phyloP scores from a whole-genome alignment of 2,888 invertebrate species.

The Drosophila ezoana region DNA sequence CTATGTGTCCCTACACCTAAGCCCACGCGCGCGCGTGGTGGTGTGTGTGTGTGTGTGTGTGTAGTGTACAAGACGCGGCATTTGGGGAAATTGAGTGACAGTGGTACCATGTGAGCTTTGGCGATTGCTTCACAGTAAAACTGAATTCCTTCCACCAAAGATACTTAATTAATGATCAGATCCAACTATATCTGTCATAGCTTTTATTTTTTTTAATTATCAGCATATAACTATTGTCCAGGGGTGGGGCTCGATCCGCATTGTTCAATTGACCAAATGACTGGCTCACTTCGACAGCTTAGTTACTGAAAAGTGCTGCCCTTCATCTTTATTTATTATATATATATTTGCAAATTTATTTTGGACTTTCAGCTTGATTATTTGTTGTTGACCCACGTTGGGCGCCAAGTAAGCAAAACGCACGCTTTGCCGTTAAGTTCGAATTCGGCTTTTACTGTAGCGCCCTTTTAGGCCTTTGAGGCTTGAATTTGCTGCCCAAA shows the following conservation, averaged over 20 bases:
- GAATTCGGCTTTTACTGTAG: constrained; percentile 6
- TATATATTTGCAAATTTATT: no score
- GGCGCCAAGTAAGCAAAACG: background rate
- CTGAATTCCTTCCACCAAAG: no score
- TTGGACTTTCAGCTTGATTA: background rate
- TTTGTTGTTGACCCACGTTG: background rate
- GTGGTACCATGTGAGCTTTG: background rate
- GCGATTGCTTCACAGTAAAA: background rate
- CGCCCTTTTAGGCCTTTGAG: constrained; percentile 1
- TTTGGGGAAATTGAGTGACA: constrained; percentile 19
- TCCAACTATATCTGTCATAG: no score
- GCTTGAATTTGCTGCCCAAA: constrained; percentile 40
- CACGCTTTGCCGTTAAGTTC: background rate
- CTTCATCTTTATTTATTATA: no score
- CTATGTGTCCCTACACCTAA: constrained; percentile 14
- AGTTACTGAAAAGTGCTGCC: no score
- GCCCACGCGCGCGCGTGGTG: constrained; percentile 2
- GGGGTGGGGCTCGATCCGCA: no score
- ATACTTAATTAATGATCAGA: no score
- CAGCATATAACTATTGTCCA: no score
- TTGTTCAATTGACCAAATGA: no score
- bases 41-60: constrained; percentile 9
- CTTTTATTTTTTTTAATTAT: no score
- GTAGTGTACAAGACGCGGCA: constrained; percentile 38
- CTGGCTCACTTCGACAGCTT: no score